phyloP scores from a whole-genome alignment of 2,113 vertebrate species.

The Ellobius talpinus region DNA sequence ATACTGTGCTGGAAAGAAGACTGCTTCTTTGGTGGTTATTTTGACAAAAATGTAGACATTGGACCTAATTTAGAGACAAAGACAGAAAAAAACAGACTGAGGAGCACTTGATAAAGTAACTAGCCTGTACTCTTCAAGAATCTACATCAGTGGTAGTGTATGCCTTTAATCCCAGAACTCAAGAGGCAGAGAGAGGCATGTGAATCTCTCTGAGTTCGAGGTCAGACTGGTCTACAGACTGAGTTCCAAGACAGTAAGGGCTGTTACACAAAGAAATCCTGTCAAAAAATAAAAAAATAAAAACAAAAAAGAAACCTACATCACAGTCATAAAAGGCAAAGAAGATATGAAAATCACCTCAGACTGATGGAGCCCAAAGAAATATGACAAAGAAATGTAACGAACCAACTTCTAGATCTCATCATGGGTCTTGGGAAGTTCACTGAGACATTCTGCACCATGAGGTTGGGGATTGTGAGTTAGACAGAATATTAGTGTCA shows the following conservation, averaged over 20 bases:
- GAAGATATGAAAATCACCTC: background rate
- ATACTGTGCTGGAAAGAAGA: background rate
- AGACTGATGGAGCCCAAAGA: background rate
- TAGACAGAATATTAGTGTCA: rapidly evolving
- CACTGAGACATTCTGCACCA: background rate
- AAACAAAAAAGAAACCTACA: background rate
- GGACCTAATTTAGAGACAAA: slow-evolving; percentile 1
- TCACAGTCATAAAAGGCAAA: background rate
- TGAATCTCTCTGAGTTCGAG: too few relatives aligned
- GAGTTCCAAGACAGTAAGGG: background rate
- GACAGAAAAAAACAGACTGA: background rate
- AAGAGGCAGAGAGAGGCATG: background rate
- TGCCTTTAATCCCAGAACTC: background rate
- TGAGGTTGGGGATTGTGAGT: background rate
- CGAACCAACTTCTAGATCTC: background rate
- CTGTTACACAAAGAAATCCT: background rate
- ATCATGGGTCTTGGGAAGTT: background rate
- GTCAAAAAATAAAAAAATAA: background rate
- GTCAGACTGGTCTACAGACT: too few relatives aligned
- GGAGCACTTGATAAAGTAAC: background rate
- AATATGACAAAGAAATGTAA: background rate
- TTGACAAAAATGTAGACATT: background rate
- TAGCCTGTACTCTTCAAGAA: background rate
- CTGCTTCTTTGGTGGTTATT: background rate
- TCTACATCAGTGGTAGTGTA: background rate